Evolutionary conservation across 2,797 vertebrate species (phyloP).

Genomic region (Amblyraja radiata): DNA sequence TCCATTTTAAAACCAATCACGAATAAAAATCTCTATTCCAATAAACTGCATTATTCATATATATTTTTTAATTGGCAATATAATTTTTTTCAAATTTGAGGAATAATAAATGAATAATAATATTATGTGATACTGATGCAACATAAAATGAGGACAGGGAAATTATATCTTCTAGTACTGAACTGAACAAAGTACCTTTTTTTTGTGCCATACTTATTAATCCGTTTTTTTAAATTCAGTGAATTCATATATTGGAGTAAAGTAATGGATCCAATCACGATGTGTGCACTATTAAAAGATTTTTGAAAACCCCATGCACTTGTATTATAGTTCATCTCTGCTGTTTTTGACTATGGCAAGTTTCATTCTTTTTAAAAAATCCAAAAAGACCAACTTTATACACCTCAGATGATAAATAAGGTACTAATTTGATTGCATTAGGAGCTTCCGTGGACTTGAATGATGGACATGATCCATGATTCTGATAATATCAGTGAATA

Average conservation of each 20-base stretch:
- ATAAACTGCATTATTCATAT: not conserved
- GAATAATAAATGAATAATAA: not conserved
- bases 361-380: not conserved
- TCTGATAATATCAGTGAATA: not conserved
- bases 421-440: not conserved
- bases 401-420: not conserved
- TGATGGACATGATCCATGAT: too few species aligned
- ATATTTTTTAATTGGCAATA: not conserved
- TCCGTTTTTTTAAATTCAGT: not conserved
- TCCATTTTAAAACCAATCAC: not conserved
- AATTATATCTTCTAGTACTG: not conserved
- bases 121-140: not conserved
- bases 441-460: too few species aligned
- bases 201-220: not conserved
- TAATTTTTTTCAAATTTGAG: not conserved
- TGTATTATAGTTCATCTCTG: not conserved
- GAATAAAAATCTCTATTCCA: not conserved
- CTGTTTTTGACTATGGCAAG: not conserved
- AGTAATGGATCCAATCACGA: not conserved
- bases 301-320: not conserved
- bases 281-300: not conserved
- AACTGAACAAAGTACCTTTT: not conserved
- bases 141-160: not conserved
- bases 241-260: not conserved
- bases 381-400: not conserved